These are phyloP conservation scores for Pherbina coryleti DNA, from an alignment of 2,888 invertebrate genomes.

Conservation along the genomic window DNA sequence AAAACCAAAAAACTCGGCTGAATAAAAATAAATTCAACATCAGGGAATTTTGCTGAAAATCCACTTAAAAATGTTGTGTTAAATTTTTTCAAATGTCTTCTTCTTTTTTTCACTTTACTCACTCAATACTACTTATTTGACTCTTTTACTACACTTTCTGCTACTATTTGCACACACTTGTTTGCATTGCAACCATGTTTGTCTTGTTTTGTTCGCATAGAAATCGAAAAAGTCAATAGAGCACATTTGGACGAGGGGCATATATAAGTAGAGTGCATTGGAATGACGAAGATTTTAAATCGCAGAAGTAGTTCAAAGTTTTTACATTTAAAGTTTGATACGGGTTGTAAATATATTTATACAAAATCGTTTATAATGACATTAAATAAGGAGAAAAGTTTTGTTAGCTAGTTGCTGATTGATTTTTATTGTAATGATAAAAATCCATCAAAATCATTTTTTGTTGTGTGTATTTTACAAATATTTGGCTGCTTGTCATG, in stretches of 20 bases:
- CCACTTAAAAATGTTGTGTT: constrained; percentile 41
- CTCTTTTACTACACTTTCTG: not conserved
- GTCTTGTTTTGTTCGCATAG: constrained; percentile 18
- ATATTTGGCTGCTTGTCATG: too few relatives aligned
- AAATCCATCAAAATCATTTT: too few relatives aligned
- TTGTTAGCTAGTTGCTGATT: too few relatives aligned
- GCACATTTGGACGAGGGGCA: not conserved
- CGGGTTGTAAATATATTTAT: too few relatives aligned
- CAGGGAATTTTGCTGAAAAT: constrained; percentile 44
- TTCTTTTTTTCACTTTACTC: not conserved
- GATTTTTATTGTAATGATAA: too few relatives aligned
- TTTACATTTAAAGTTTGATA: not conserved
- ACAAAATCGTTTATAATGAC: too few relatives aligned
- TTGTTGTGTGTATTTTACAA: too few relatives aligned
- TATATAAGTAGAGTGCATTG: not conserved
- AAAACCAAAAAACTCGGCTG: not conserved
- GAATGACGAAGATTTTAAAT: not conserved
- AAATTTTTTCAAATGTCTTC: constrained; percentile 8
- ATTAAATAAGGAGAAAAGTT: too few relatives aligned
- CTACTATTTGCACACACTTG: not conserved
- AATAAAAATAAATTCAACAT: not conserved
- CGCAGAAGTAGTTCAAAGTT: not conserved
- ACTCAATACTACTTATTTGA: not conserved
- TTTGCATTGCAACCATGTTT: not conserved
- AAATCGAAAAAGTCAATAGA: constrained; percentile 29